Conservation (phyloP, 2,888 invertebrate species). For the Dorcus hopei region DNA sequence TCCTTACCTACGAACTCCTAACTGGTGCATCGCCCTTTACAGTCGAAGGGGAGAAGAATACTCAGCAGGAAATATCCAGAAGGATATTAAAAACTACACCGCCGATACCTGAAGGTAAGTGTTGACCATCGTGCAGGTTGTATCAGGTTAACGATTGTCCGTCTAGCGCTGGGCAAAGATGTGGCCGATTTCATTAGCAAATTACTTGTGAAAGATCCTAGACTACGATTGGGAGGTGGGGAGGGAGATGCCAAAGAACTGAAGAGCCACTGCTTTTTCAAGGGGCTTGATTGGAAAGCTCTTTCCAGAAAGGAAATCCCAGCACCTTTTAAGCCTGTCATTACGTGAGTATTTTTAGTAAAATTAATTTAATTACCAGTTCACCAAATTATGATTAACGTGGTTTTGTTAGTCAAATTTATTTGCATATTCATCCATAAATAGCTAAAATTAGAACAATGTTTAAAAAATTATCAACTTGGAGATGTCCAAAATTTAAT, state of each 20-base stretch:
- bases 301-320: constrained; percentile 72
- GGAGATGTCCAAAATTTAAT: too few species aligned
- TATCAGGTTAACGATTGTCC: neutral
- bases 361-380: too few species aligned
- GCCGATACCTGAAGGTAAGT: constrained; percentile 74
- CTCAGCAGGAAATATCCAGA: constrained; percentile 90
- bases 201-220: constrained; percentile 87
- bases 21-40: constrained; percentile 98
- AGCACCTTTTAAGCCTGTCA: constrained; percentile 89
- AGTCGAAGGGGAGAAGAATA: constrained; percentile 89
- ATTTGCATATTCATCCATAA: too few species aligned
- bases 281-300: constrained; percentile 79
- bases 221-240: constrained; percentile 82
- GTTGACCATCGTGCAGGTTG: neutral
- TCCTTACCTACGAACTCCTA: constrained; percentile 91
- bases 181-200: constrained; percentile 77
- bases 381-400: neutral
- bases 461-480: too few species aligned
- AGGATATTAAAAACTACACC: constrained; percentile 87
- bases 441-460: too few species aligned
- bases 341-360: constrained; percentile 48
- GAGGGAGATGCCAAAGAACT: constrained; percentile 82
- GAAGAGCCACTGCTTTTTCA: constrained; percentile 87
- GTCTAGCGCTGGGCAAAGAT: constrained; percentile 59
- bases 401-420: neutral